phyloP scores from a whole-genome alignment of 2,888 invertebrate species.

The Criorhina ranunculi region DNA sequence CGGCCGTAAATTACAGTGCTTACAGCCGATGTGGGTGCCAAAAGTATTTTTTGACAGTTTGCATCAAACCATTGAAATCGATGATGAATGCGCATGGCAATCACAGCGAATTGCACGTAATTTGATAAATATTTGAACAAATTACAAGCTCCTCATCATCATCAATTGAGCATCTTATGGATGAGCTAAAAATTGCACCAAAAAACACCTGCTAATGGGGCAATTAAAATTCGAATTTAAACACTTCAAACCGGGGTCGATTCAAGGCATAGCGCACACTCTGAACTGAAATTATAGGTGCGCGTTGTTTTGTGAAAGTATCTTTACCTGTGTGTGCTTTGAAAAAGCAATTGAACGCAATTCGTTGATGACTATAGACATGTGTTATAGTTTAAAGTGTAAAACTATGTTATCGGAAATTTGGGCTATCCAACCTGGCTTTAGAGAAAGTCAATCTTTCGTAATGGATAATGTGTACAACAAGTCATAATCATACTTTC shows the following conservation, averaged over 20 bases:
- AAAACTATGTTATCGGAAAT: conserved; percentile 23
- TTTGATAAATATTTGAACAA: conserved; percentile 43
- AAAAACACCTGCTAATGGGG: conserved; percentile 63
- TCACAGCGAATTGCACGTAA: conserved; percentile 22
- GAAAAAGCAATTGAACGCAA: conserved; percentile 32
- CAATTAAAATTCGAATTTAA: conserved; percentile 43
- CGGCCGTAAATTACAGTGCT: conserved; percentile 36
- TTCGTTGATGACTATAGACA: conserved; percentile 6
- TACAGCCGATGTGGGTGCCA: conserved; percentile 46
- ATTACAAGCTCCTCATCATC: conserved; percentile 21
- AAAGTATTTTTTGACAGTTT: conserved; percentile 31
- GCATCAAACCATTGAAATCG: neutral
- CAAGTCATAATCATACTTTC: conserved; percentile 30
- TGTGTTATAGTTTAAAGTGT: conserved; percentile 20
- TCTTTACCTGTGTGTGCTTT: conserved; percentile 17
- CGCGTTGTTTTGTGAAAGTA: conserved; percentile 57
- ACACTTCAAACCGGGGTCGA: conserved; percentile 35
- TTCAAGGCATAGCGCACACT: conserved; percentile 38
- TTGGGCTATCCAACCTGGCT: conserved; percentile 4
- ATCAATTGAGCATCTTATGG: conserved; percentile 1
- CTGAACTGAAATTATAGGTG: conserved; percentile 14
- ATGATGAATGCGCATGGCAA: neutral
- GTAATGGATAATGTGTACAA: conserved; percentile 47
- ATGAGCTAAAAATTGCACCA: conserved; percentile 39
- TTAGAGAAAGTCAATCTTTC: conserved; percentile 53